phyloP scores from a whole-genome alignment of 2,797 vertebrate species.

The Arnoldichthys spilopterus region DNA sequence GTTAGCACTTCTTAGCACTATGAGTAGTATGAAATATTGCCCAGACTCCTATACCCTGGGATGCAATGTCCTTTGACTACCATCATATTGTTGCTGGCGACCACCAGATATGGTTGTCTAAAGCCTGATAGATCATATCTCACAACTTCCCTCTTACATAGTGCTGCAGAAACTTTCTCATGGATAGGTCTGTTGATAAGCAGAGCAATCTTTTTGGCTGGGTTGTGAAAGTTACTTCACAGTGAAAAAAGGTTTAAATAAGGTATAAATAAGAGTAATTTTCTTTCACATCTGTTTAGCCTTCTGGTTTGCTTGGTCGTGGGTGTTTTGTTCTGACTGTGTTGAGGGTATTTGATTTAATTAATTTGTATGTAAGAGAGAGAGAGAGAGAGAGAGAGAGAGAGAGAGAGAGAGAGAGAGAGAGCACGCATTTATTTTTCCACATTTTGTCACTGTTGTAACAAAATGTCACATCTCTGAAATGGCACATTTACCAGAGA shows the following conservation, averaged over 20 bases:
- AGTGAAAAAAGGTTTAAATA: neutral
- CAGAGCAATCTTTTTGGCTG: neutral
- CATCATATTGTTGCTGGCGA: conserved; percentile 35
- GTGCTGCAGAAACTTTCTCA: neutral
- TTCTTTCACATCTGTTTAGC: conserved; percentile 6
- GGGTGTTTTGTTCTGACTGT: neutral
- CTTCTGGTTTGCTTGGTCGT: neutral
- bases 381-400: neutral
- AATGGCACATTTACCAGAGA: neutral
- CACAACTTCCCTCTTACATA: neutral
- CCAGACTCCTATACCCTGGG: conserved; percentile 20
- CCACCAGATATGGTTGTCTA: conserved; percentile 28
- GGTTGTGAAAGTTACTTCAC: neutral
- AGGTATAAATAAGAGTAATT: conserved; percentile 26
- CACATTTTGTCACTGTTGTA: neutral
- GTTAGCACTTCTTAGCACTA: conserved; percentile 5
- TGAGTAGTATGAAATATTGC: conserved; percentile 25
- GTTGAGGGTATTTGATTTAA: neutral
- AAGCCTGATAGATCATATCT: conserved; percentile 28
- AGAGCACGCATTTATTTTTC: neutral
- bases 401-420: neutral
- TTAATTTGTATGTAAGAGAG: neutral
- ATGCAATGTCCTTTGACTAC: conserved; percentile 37
- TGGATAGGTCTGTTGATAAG: conserved; percentile 10
- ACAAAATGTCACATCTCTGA: too few species aligned